Conservation (phyloP, 2,113 vertebrate species). For the Helogale parvula region DNA sequence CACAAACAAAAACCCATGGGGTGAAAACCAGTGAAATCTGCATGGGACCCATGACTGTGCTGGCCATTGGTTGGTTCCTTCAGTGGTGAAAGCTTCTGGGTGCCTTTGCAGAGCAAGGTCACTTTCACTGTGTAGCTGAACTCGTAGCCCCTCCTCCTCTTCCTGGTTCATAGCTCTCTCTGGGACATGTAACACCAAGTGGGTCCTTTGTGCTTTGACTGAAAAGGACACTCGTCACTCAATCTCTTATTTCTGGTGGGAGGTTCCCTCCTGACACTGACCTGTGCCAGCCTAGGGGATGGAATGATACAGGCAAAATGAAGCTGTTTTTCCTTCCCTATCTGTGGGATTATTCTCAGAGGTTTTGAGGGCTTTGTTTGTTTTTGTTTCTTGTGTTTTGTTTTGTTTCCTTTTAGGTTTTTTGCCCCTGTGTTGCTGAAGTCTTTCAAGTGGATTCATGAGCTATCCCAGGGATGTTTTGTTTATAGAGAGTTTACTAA, state of each 20-base stretch:
- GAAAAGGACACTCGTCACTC: neutral
- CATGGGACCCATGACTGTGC: fast-evolving
- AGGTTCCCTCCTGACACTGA: neutral
- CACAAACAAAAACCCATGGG: neutral
- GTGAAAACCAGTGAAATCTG: neutral
- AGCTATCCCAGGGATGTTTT: neutral
- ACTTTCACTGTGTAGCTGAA: neutral
- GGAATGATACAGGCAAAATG: neutral
- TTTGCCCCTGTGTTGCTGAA: neutral
- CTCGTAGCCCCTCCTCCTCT: too few species aligned
- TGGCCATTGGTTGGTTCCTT: neutral
- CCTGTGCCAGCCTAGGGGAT: neutral
- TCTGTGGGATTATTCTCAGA: neutral
- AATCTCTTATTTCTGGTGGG: neutral
- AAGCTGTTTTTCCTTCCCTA: neutral
- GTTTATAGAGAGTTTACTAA: neutral
- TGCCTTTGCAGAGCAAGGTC: neutral
- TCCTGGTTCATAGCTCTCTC: neutral
- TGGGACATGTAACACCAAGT: neutral
- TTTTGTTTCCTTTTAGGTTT: neutral
- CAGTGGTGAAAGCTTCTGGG: neutral
- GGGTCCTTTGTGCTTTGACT: neutral
- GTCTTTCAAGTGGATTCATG: neutral
- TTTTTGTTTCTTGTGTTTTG: too few species aligned
- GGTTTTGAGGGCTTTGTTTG: neutral